Conservation (phyloP, 1,140 invertebrate species). For the Luehdorfia chinensis region DNA sequence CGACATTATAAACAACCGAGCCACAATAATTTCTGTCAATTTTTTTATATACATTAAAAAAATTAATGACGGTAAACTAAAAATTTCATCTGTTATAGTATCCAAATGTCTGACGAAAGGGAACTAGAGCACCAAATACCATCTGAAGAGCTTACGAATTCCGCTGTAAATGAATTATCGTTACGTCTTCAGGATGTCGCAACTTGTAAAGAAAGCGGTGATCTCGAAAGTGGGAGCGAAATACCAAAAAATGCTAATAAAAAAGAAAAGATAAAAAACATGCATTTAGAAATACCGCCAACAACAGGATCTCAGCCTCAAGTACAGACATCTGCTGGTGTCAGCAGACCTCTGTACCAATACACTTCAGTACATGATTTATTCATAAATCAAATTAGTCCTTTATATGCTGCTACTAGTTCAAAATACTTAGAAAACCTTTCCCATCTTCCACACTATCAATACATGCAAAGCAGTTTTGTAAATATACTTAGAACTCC, state of each 20-base stretch:
- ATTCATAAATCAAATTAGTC: slow-evolving; percentile 43
- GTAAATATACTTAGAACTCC: slow-evolving; percentile 13
- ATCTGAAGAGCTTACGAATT: background rate
- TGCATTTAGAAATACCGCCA: slow-evolving; percentile 39
- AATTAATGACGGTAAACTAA: background rate
- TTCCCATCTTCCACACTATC: slow-evolving; percentile 51
- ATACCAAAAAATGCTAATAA: slow-evolving; percentile 55
- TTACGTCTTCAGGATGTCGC: too few species aligned
- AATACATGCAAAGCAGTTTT: slow-evolving; percentile 35
- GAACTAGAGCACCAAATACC: background rate
- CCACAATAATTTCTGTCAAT: too few species aligned
- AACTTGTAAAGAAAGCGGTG: background rate
- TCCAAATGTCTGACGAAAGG: slow-evolving; percentile 4
- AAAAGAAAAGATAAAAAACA: slow-evolving; percentile 45
- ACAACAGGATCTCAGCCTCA: slow-evolving; percentile 39
- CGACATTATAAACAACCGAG: slow-evolving; percentile 1
- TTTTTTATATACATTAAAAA: too few species aligned
- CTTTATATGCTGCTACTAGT: slow-evolving; percentile 48
- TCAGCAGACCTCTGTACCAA: slow-evolving; percentile 3
- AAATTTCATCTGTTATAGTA: background rate
- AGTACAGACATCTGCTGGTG: slow-evolving; percentile 36
- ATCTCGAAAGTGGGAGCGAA: background rate
- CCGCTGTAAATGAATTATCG: background rate
- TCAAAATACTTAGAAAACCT: slow-evolving; percentile 60
- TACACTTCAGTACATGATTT: slow-evolving; percentile 36